Conservation (phyloP, 2,888 invertebrate genomes). For the Phaonia tiefii region DNA sequence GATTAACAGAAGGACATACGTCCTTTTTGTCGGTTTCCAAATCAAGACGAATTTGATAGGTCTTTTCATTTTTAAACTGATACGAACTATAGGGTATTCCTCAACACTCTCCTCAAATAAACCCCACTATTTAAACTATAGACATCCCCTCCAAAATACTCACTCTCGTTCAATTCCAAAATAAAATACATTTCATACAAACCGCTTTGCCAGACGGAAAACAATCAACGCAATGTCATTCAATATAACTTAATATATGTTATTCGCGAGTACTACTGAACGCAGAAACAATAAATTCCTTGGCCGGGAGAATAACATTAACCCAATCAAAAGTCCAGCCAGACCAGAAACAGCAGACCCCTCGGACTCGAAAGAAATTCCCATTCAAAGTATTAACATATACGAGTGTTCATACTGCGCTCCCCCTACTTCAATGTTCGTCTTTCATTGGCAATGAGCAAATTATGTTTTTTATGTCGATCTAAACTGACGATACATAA, state of each 20-base stretch:
- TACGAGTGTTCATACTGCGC: slow-evolving; percentile 1
- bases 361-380: slow-evolving; percentile 40
- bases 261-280: slow-evolving; percentile 6
- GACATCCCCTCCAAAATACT: not conserved
- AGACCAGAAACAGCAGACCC: slow-evolving; percentile 17
- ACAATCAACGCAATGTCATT: slow-evolving; percentile 60
- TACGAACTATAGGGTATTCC: too few species aligned
- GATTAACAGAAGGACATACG: too few species aligned
- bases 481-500: slow-evolving; percentile 75
- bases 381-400: slow-evolving; percentile 7
- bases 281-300: not conserved
- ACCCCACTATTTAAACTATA: not conserved
- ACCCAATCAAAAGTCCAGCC: slow-evolving; percentile 29
- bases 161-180: not conserved
- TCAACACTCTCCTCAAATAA: not conserved
- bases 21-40: too few species aligned
- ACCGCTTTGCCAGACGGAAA: not conserved
- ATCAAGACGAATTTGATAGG: too few species aligned
- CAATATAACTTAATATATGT: slow-evolving; percentile 55
- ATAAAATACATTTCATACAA: not conserved
- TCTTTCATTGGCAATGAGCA: slow-evolving; percentile 59
- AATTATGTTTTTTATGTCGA: slow-evolving; percentile 72
- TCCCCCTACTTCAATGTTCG: not conserved
- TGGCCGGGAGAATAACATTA: not conserved
- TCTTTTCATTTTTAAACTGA: too few species aligned